phyloP scores from a whole-genome alignment of 2,797 vertebrate genomes.

The Eidolon dupreanum region DNA sequence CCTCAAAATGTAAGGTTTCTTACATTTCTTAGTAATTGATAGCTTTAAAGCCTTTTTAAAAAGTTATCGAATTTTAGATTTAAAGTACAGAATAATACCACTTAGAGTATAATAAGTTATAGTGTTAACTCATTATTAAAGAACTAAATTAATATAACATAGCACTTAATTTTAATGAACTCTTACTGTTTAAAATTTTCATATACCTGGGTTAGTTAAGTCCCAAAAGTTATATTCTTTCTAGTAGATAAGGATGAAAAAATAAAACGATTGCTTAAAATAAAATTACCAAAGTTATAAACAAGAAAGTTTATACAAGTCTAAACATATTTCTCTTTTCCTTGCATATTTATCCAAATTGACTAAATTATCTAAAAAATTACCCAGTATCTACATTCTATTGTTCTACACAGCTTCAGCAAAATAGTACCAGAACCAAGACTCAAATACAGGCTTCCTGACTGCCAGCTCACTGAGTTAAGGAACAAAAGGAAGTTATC shows the following conservation, averaged over 20 bases:
- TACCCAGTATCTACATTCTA: neutral
- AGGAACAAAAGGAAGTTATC: neutral
- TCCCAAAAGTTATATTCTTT: neutral
- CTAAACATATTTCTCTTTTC: neutral
- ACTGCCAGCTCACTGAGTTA: neutral
- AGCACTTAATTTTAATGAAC: conserved; percentile 1
- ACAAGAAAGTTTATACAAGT: neutral
- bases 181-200: neutral
- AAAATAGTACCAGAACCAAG: neutral
- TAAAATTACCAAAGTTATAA: neutral
- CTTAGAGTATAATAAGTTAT: neutral
- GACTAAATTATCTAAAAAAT: neutral
- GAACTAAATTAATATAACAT: conserved; percentile 11
- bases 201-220: neutral
- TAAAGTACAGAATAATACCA: neutral
- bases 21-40: neutral
- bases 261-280: neutral
- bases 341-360: conserved; percentile 10
- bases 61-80: neutral
- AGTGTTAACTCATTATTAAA: neutral
- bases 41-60: neutral
- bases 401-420: neutral
- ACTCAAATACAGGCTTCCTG: neutral
- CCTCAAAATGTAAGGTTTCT: neutral
- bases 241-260: neutral